Base-by-base conservation (phyloP, 2,888 invertebrate species). In the Cryptocheilus praepositus region DNA sequence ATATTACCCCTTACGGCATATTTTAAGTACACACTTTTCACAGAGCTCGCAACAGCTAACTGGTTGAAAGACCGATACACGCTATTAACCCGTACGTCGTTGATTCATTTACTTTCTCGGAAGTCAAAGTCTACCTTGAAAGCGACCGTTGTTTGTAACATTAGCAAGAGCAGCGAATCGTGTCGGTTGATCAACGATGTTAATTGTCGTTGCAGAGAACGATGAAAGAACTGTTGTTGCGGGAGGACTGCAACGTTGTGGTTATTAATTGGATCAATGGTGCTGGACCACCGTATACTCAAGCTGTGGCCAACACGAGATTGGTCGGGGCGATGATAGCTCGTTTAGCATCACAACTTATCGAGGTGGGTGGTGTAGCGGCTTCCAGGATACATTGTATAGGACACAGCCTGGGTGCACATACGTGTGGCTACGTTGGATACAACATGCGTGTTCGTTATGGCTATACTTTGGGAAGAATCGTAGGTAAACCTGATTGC, bases 291-390 rank as follows among this genome's bases (percentile, higher is more conserved):
- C 96, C 96, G 0, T 98, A 98, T 85, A 94, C 95, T 0, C 96
- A 97, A 88, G 97, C 98, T 0, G 96, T 96, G 1, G 96, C 97
- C 0, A 98, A 98, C 85, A 96, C 95, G 19, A 91, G 97, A 59
- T 90, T 98, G 15, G 93, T 97, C 0, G 97, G 96, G 0, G 93
- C 93, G 0, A 95, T 97, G 89, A 93, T 95, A 0, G 96, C 95
- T 0, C 93, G 95, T 87, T 89, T 97, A 21, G 90, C 89, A 11
- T 85, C 86, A 0, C 90, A 90, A 70, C 77, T 91, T 22, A 87
- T 90, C 15, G 83, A 88, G 59, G 76, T 87, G 64, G 90, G 89
- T 0, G 86, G 85, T n/a, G 73, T 89, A 8, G 61, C 81, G 91
- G 60, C 91, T 88, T 73, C 90, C 90, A 93, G 93, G 70, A 93